Evolutionary conservation across 2,113 vertebrate genomes (phyloP).

Genomic region (Peromyscus maniculatus): DNA sequence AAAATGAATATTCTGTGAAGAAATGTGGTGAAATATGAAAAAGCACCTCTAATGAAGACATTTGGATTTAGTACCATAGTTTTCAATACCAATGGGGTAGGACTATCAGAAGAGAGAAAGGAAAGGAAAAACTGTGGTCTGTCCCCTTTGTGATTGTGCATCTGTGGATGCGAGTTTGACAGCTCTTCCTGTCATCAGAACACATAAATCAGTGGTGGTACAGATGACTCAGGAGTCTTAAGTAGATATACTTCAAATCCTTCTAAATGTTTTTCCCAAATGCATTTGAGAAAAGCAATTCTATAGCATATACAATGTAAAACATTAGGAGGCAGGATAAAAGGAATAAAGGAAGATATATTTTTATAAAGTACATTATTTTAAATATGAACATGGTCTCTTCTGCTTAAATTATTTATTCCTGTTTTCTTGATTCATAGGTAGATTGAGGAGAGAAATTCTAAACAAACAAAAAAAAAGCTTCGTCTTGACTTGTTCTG

Average conservation of each 20-base stretch:
- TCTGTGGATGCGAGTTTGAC: not conserved
- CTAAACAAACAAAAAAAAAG: not conserved
- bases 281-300: constrained; percentile 1
- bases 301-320: not conserved
- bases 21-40: constrained; percentile 26
- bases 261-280: not conserved
- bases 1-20: not conserved
- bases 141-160: not conserved
- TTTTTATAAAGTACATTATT: no score
- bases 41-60: not conserved
- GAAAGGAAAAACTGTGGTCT: not conserved
- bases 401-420: not conserved
- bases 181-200: not conserved
- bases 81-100: not conserved
- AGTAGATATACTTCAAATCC: not conserved
- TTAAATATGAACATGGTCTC: not conserved
- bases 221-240: not conserved
- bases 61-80: not conserved
- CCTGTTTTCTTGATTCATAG: not conserved
- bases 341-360: not conserved
- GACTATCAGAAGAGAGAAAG: not conserved
- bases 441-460: not conserved
- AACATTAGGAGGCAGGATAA: not conserved
- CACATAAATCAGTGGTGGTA: not conserved
- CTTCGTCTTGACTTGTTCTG: constrained; percentile 17